Evolutionary conservation across 2,888 invertebrate species (phyloP).

Genomic region (Lymantria monacha): DNA sequence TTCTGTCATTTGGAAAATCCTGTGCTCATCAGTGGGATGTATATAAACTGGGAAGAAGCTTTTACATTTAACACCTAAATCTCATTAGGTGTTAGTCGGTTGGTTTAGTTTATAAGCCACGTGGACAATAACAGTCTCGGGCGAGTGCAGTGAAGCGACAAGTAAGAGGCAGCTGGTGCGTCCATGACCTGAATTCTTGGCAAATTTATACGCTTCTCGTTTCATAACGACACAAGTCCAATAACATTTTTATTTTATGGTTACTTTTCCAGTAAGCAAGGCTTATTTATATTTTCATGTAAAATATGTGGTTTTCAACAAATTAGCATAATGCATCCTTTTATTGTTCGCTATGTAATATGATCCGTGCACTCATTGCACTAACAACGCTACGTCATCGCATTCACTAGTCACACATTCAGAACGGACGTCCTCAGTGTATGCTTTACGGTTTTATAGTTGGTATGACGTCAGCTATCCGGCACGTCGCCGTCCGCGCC

Average conservation of each 20-base stretch:
- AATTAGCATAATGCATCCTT: slow-evolving; percentile 1
- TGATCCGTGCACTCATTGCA: slow-evolving; percentile 41
- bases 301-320: not conserved
- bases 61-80: not conserved
- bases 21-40: not conserved
- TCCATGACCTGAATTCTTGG: slow-evolving; percentile 73
- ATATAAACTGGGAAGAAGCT: not conserved
- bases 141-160: slow-evolving; percentile 69
- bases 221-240: slow-evolving; percentile 55
- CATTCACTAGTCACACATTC: slow-evolving; percentile 50
- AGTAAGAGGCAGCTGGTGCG: slow-evolving; percentile 69
- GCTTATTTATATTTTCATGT: not conserved
- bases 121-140: slow-evolving; percentile 52
- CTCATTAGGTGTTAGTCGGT: slow-evolving; percentile 28
- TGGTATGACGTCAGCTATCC: slow-evolving; percentile 67
- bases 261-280: slow-evolving; percentile 30
- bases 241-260: slow-evolving; percentile 43
- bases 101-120: slow-evolving; percentile 35
- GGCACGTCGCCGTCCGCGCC: slow-evolving; percentile 38
- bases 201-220: slow-evolving; percentile 59
- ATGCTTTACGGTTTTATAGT: slow-evolving; percentile 56
- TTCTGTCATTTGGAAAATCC: no score
- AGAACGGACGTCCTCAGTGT: slow-evolving; percentile 64
- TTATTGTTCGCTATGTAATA: slow-evolving; percentile 22
- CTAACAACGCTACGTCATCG: slow-evolving; percentile 47